Evolutionary conservation across 2,113 vertebrate genomes (phyloP).

Genomic region (Hyla sarda): DNA sequence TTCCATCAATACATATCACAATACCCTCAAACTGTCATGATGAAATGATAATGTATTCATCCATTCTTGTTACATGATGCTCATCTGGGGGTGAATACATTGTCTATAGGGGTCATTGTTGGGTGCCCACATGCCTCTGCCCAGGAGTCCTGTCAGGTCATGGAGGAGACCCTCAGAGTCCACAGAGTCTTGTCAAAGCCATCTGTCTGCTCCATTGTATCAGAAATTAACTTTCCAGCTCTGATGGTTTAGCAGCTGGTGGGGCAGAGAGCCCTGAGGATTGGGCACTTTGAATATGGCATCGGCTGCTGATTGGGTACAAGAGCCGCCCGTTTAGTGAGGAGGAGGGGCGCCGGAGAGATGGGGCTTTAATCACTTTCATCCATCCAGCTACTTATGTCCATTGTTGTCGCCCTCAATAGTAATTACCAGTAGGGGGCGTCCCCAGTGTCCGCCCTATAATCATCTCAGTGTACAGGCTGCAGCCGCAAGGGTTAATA

Average conservation of each 20-base stretch:
- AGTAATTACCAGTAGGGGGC: background rate
- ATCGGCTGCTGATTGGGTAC: constrained; percentile 1
- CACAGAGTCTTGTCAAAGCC: background rate
- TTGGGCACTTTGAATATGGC: constrained; percentile 14
- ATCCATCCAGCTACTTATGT: background rate
- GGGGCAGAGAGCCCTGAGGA: background rate
- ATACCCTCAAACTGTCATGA: background rate
- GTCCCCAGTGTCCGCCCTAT: background rate
- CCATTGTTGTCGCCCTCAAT: background rate
- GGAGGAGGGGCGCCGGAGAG: background rate
- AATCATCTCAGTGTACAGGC: background rate
- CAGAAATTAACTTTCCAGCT: background rate
- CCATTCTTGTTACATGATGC: too few relatives aligned
- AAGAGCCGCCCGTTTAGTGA: too few relatives aligned
- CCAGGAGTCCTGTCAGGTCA: background rate
- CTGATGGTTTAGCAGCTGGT: background rate
- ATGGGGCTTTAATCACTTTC: background rate
- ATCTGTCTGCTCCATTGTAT: constrained; percentile 7
- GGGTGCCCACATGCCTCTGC: background rate
- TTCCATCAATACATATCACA: background rate
- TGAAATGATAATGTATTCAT: background rate
- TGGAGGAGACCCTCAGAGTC: background rate
- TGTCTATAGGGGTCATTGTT: background rate
- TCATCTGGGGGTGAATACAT: background rate
- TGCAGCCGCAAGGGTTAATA: background rate